Evolutionary conservation across 2,888 invertebrate species (phyloP), one percentile per base, ranked within the genome.

Genomic region (Tetragonula carbonaria): DNA sequence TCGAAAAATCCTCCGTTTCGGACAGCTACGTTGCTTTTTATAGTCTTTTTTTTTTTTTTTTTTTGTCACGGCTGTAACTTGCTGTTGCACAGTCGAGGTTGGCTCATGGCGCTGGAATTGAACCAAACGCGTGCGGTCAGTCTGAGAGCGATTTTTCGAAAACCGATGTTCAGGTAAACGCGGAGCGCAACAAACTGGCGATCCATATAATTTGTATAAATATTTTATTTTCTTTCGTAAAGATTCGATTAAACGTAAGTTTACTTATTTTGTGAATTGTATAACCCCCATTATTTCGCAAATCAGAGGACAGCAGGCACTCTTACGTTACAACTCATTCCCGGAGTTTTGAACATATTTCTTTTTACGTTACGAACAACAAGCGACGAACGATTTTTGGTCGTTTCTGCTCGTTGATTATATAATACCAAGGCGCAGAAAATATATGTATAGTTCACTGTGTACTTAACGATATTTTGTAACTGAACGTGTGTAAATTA

Each of bases 11-110:
- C 70, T 82, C 77, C 76, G 45, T 51, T 63, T 55, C 57, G 65
- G 57, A 71, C 74, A 74, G 81, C 74, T 80, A 63, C 73, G 85
- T 85, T 87, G 85, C 85, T 87, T 78, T 87, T 85, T 74, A 85
- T 85, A 82, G 79, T 75, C 73, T 68, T 33, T 33, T 3, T 45
- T 1, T 38, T 38, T 38, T 38, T 38, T 38, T 38, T 38, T 73
- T 73, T 71, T 75, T 74, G 57, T 74, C 81, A 66, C 74, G 84
- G 70, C 74, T 73, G 82, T 79, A 57, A 87, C 73, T 74, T 59
- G 85, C 77, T 78, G 78, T 76, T 74, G 74, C 68, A 74, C 72
- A 74, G 78, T 82, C 72, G 79, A 73, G 76, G 57, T 79, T 74
- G 74, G 84, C 80, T 79, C 62, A 59, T 74, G 28, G 28, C 59